These are phyloP conservation scores for Drosophila orosa DNA, from an alignment of 1,140 invertebrate species.

Conservation along the genomic window DNA sequence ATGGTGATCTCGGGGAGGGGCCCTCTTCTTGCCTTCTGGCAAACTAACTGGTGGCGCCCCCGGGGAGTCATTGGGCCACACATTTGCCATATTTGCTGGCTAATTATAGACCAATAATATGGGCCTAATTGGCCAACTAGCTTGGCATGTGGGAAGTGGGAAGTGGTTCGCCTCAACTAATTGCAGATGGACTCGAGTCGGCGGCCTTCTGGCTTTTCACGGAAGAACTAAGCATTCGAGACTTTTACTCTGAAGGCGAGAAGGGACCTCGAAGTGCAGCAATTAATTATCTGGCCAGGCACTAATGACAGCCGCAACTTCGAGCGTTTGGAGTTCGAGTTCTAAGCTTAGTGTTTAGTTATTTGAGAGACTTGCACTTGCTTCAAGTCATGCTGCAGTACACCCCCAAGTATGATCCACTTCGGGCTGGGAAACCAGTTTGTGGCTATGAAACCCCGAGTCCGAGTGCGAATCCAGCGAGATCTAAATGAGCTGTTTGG, in stretches of 20 bases:
- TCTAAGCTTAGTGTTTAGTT: constrained; percentile 3
- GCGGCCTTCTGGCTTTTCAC: constrained; percentile 39
- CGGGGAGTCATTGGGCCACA: constrained; percentile 10
- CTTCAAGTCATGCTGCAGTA: constrained; percentile 6
- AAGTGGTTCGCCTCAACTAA: constrained; percentile 39
- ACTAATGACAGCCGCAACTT: constrained; percentile 10
- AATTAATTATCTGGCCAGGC: constrained; percentile 62
- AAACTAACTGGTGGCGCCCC: constrained; percentile 1
- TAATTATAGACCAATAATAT: constrained; percentile 58
- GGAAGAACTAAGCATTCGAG: constrained; percentile 53
- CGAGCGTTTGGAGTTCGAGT: constrained; percentile 2
- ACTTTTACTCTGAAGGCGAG: constrained; percentile 42
- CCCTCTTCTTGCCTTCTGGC: not conserved
- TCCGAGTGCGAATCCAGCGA: constrained; percentile 21
- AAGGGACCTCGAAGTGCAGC: constrained; percentile 23
- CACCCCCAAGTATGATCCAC: constrained; percentile 43
- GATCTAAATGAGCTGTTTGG: constrained; percentile 30
- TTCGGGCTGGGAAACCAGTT: constrained; percentile 22
- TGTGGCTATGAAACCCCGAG: not conserved
- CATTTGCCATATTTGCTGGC: constrained; percentile 10
- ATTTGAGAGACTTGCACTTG: constrained; percentile 13
- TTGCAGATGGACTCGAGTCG: constrained; percentile 49
- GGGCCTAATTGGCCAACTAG: constrained; percentile 46
- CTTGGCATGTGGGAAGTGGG: constrained; percentile 20
- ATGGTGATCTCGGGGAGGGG: constrained; percentile 35